A percentile compares a stretch with the other conserved stretches of the same genome.
Conservation (phyloP, 2,888 invertebrate species). For the Conus canariensis region DNA sequence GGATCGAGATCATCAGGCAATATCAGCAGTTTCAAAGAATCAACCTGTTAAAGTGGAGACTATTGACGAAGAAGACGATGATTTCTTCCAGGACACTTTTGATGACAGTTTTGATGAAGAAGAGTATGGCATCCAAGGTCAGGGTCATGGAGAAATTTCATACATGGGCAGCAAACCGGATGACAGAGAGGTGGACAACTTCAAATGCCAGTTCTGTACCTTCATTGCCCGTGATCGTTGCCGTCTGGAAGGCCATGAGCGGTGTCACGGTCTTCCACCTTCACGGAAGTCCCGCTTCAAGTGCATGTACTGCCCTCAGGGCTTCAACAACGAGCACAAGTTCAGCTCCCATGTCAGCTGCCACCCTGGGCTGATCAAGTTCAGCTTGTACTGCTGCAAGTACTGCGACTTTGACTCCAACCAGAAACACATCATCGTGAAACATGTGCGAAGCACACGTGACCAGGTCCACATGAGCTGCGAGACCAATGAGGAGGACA, state of each 20-base stretch:
- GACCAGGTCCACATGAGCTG: constrained; percentile 49
- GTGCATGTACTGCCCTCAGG: constrained; percentile 58
- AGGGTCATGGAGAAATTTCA: constrained; percentile 22
- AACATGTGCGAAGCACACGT: constrained; percentile 50
- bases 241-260: constrained; percentile 52
- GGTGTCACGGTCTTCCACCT: constrained; percentile 53
- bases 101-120: constrained; percentile 42
- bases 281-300: constrained; percentile 54
- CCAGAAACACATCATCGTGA: constrained; percentile 53
- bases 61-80: constrained; percentile 31
- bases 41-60: background rate
- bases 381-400: constrained; percentile 53
- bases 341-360: constrained; percentile 55
- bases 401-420: constrained; percentile 57
- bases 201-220: constrained; percentile 53
- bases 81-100: constrained; percentile 15
- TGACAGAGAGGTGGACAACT: constrained; percentile 50
- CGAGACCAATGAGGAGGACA: constrained; percentile 48
- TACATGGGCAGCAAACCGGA: constrained; percentile 41
- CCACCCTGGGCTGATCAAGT: constrained; percentile 57
- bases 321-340: constrained; percentile 54
- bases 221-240: constrained; percentile 54
- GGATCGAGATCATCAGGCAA: background rate
- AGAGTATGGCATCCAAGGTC: constrained; percentile 24
- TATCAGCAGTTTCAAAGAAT: background rate